Evolutionary conservation across 1,140 invertebrate species (phyloP).

Genomic region (Brachionus manjavacas): DNA sequence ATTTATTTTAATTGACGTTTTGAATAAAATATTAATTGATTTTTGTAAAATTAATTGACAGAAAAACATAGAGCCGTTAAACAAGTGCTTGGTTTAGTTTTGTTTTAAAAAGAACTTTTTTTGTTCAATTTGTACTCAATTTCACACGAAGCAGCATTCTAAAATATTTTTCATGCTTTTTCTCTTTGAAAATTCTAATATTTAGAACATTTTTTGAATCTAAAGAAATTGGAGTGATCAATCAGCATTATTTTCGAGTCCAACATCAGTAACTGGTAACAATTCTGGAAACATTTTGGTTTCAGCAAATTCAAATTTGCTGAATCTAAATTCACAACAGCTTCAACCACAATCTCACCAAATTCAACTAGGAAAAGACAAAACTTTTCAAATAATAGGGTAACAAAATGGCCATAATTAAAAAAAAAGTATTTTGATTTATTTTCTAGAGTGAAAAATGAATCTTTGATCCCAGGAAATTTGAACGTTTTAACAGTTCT

Average conservation of each 20-base stretch:
- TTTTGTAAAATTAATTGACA: no score
- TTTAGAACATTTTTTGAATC: neutral
- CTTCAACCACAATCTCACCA: neutral
- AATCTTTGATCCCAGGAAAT: slow-evolving; percentile 24
- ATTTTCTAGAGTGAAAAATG: neutral
- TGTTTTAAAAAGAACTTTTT: no score
- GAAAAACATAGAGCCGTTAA: no score
- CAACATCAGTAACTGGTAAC: neutral
- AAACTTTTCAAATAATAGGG: slow-evolving; percentile 37
- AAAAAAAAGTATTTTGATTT: neutral
- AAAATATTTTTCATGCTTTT: neutral
- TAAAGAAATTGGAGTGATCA: neutral
- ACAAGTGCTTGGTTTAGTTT: no score
- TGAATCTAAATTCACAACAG: slow-evolving; percentile 2
- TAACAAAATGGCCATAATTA: neutral
- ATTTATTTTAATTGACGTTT: no score
- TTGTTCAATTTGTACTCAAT: no score
- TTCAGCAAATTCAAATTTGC: neutral
- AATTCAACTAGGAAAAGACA: slow-evolving; percentile 11
- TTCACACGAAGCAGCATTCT: no score
- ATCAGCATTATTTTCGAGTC: neutral
- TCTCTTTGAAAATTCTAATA: no score
- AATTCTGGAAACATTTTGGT: slow-evolving; percentile 6
- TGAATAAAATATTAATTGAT: no score
- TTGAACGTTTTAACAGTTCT: slow-evolving; percentile 20